A percentile compares a stretch with the other conserved stretches of the same genome.
phyloP scores from a whole-genome alignment of 2,888 invertebrate species.

The Heliconius charithonia region DNA sequence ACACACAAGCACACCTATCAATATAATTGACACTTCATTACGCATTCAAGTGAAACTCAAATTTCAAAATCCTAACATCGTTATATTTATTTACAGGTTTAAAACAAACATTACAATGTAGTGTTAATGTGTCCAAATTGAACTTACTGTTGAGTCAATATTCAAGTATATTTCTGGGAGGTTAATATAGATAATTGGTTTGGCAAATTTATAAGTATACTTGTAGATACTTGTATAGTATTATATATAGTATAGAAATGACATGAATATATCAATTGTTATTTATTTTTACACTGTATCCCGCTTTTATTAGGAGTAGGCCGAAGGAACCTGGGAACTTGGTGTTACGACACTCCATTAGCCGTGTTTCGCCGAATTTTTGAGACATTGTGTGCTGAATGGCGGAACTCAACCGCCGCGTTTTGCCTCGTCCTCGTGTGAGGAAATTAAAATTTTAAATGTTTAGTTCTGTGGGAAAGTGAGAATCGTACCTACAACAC shows the following conservation, averaged over 20 bases:
- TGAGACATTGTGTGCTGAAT: too few species aligned
- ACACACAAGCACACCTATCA: conserved; percentile 2
- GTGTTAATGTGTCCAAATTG: conserved; percentile 70
- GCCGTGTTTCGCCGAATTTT: too few species aligned
- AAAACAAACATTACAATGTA: conserved; percentile 50
- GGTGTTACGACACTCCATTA: too few species aligned
- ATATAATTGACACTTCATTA: conserved; percentile 50
- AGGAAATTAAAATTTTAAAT: not conserved
- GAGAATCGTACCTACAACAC: too few species aligned
- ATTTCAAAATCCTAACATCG: conserved; percentile 52
- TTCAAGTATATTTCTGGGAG: conserved; percentile 49
- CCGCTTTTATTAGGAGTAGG: too few species aligned
- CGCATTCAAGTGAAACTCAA: conserved; percentile 57
- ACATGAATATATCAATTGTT: not conserved
- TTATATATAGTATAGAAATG: conserved; percentile 28
- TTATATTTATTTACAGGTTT: conserved; percentile 43
- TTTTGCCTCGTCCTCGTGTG: not conserved
- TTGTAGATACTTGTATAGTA: conserved; percentile 40
- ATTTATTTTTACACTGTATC: too few species aligned
- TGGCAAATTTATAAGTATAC: conserved; percentile 57
- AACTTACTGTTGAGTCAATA: conserved; percentile 67
- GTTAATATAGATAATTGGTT: conserved; percentile 65
- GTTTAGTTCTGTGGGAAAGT: too few species aligned
- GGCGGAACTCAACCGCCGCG: not conserved
- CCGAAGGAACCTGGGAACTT: too few species aligned